Base-by-base conservation (phyloP, 30 jellyfish, hydroid and myxozoan species). In the Aurelia aurita complex sp. Pacific region DNA sequence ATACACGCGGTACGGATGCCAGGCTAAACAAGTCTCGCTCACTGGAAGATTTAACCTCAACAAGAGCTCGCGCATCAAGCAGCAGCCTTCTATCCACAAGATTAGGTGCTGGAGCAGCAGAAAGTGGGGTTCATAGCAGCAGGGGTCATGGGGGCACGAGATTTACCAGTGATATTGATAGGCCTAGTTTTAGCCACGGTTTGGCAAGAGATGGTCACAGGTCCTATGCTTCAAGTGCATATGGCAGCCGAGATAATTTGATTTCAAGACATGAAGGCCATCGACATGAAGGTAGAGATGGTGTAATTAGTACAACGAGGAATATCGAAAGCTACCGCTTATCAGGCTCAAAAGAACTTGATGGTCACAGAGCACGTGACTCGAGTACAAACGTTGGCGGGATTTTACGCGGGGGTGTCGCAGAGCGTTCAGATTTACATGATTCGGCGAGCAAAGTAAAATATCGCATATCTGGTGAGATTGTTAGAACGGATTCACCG, bases 381-480 rank as follows among this genome's bases (percentile, higher is more conserved):
- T 68, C 76, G 43, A 38, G 77, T 70, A 46, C 79, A 16, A 40
- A 12, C 29, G 34, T 46, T 16, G 80, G 83, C 73, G 72, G 85
- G 19, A 68, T 53, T 42, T 66, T 81, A 5, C 52, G 19, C 32
- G 77, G 77, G 9, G 64, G 77, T 2, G 60, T 55, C 4, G 19
- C 35, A 16, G 68, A 14, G 52, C 77, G 19, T 14, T 43, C 57
- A 13, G 60, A 60, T n/a, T 10, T 12, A 38, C 64, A 2, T 15
- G 83, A 60, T 2, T 42, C 75, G 14, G 42, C 77, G 16, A 82
- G 50, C 35, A 72, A 77, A 70, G 91, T 90, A 12, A 91, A 80
- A 57, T 92, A 86, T 66, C 66, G 88, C 35, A 88, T 92, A 43
- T 90, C 90, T 53, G 98, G 98, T 29, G 91, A 85, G 52, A 92